These are phyloP conservation scores for Chlorodrepanis virens DNA, from an alignment of 2,113 vertebrate genomes.

Conservation along the genomic window DNA sequence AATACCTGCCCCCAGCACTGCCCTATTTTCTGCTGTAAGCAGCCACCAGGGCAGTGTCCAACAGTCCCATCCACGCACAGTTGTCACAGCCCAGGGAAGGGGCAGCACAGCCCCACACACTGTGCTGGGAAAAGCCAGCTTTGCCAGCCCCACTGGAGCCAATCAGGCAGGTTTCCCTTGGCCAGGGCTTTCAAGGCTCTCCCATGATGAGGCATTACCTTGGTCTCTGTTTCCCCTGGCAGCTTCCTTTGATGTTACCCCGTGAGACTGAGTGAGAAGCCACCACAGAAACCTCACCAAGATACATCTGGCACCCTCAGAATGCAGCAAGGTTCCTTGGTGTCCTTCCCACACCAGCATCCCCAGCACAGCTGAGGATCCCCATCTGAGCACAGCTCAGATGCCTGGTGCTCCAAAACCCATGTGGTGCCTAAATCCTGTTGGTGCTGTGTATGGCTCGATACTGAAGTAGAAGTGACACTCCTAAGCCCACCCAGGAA, in stretches of 20 bases:
- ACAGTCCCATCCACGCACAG: background rate
- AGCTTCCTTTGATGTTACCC: background rate
- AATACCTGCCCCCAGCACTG: rapidly evolving
- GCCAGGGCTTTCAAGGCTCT: background rate
- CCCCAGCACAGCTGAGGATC: no score
- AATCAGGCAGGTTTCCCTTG: background rate
- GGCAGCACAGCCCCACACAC: background rate
- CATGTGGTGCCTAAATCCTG: background rate
- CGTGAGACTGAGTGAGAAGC: background rate
- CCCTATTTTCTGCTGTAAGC: background rate
- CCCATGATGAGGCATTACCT: background rate
- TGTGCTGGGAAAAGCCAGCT: background rate
- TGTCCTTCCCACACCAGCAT: background rate
- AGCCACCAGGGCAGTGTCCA: background rate
- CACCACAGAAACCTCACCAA: background rate
- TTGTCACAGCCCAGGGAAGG: background rate
- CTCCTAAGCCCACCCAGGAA: background rate
- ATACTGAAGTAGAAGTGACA: background rate
- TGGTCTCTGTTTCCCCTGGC: background rate
- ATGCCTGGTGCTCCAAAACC: background rate
- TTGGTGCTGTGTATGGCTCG: background rate
- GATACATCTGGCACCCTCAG: background rate
- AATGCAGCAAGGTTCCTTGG: background rate
- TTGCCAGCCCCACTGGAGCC: background rate
- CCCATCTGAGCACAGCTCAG: background rate